Conservation (phyloP, 2,888 invertebrate species). For the Teleiodes luculella region DNA sequence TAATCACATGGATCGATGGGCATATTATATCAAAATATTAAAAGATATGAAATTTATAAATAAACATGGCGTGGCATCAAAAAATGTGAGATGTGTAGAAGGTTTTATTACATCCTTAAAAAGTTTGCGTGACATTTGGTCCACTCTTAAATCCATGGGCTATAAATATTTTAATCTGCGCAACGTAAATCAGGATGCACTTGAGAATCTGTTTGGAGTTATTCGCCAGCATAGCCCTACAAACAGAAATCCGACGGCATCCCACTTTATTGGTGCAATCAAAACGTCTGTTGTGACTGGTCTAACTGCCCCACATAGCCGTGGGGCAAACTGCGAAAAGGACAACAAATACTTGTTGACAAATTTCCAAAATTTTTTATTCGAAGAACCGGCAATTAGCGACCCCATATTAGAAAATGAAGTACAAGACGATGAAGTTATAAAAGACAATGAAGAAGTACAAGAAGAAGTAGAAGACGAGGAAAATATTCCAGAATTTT, state of each 20-base stretch:
- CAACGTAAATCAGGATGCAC: conserved; percentile 20
- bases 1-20: background rate
- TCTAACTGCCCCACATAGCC: background rate
- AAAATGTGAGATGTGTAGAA: background rate
- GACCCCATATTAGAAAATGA: background rate
- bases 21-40: background rate
- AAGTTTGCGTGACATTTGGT: background rate
- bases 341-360: background rate
- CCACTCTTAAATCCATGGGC: background rate
- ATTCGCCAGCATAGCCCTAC: conserved; percentile 23
- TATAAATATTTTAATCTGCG: conserved; percentile 19
- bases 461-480: background rate
- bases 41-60: background rate
- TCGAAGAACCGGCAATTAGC: background rate
- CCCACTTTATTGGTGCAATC: background rate
- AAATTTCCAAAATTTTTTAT: background rate
- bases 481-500: background rate
- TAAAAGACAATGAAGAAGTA: background rate
- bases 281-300: background rate
- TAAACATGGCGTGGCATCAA: background rate
- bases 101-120: background rate
- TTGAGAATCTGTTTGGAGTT: conserved; percentile 25
- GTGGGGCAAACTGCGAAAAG: background rate
- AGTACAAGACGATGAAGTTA: background rate
- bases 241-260: conserved; percentile 18